Conservation (phyloP, 2,888 invertebrate genomes). For the Athalia rosae region DNA sequence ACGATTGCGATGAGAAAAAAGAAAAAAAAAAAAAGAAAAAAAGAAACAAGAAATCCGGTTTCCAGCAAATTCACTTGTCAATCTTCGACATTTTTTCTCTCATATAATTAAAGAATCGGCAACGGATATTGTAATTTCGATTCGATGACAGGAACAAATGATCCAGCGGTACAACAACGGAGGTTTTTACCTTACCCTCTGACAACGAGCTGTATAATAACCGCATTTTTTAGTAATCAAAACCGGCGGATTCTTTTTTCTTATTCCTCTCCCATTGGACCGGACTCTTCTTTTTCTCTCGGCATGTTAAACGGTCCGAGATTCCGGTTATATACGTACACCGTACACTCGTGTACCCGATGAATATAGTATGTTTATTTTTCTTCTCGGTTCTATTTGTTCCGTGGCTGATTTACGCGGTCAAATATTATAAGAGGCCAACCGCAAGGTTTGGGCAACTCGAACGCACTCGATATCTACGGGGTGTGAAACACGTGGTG, state of each 20-base stretch:
- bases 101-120: too few relatives aligned
- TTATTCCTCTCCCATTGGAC: background rate
- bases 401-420: slow-evolving; percentile 4
- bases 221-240: too few relatives aligned
- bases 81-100: too few relatives aligned
- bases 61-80: too few relatives aligned
- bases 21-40: background rate
- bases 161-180: background rate
- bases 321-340: background rate
- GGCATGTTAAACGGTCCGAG: slow-evolving; percentile 15
- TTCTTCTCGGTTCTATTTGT: background rate
- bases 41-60: background rate
- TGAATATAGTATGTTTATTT: background rate
- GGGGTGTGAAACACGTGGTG: slow-evolving; percentile 39
- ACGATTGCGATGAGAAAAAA: too few relatives aligned
- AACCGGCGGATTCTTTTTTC: background rate
- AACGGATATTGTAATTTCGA: background rate
- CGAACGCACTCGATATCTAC: background rate
- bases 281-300: slow-evolving; percentile 24
- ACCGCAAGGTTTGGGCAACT: background rate
- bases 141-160: background rate
- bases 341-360: background rate
- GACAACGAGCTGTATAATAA: too few relatives aligned
- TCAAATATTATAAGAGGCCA: background rate
- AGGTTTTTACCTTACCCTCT: too few relatives aligned